Evolutionary conservation across 2,113 vertebrate genomes (phyloP), one percentile per base, ranked within the genome.

Genomic region (Stictonetta naevosa): DNA sequence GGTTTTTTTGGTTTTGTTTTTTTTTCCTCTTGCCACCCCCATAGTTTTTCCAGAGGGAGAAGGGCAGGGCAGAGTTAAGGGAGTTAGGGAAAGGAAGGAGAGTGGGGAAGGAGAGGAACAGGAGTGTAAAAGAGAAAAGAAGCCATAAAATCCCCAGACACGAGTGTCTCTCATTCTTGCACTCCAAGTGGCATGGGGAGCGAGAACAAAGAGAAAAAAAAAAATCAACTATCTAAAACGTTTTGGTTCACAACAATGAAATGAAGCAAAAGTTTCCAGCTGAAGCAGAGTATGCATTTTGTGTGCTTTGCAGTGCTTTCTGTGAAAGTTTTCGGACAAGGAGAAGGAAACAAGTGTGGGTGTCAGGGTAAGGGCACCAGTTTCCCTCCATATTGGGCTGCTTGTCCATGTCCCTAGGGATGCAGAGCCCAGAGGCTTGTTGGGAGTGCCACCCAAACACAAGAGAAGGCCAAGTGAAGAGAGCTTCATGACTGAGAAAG

Each of bases 281-380:
- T 76, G 62, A 79, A 95, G 20, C 26, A 66, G 31, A 34, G 14
- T 19, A 42, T 0, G 0, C 25, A 1, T 63, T 92, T 75, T 55
- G 2, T 72, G 90, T 92, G 31, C 15, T 66, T 77, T 5, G 2
- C 83, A 74, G 68, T 13, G 2, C 22, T 64, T 76, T 33, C 50
- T 58, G 31, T 21, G 69, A 17, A 71, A 53, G 15, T 9, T 90
- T 77, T 56, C n/a, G 55, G 62, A 44, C 19, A 29, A 76, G 20
- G 14, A 86, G 31, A 10, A 1, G 46, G 38, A 79, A 68, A 10
- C 2, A 16, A 7, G 13, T 7, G 4, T 40, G 25, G 0, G 0
- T 14, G 18, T 20, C 2, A 2, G 15, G 48, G 40, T 18, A 23
- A 75, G 8, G 31, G 10, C 8, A 1, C 25, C 68, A 53, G 9